Base-by-base conservation (phyloP, 2,888 invertebrate species). In the Dexiosoma caninum region DNA sequence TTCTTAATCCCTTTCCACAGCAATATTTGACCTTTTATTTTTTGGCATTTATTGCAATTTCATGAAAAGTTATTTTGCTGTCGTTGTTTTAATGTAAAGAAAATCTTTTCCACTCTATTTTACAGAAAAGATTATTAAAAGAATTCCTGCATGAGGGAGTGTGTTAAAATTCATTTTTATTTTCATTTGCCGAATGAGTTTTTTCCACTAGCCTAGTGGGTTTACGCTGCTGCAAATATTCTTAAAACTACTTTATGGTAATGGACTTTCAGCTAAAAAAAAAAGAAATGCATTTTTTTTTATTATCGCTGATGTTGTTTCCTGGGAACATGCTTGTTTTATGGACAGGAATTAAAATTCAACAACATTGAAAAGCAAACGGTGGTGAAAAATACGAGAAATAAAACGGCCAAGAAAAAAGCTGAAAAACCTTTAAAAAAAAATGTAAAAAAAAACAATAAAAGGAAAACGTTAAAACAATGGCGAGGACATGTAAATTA, bases 401-500 rank as follows among this genome's bases (percentile, higher is more conserved):
- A 35, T n/a, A 46, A 46, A 55, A 5, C 4, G 6, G 6, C 3
- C 3, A 27, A 27, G 3, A 27, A 27, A 27, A 27, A 75, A 53
- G 66, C 51, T 51, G 42, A 12, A 30, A 66, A 66, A 37, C 62
- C 40, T 7, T 67, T n/a, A n/a, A n/a, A n/a, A n/a, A n/a, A n/a
- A n/a, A 67, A 55, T 27, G 27, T 6, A 16, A 14, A 57, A 51
- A 51, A 62, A 57, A 57, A n/a, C n/a, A n/a, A n/a, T n/a, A n/a
- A n/a, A n/a, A n/a, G n/a, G n/a, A n/a, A 60, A 62, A 76, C 44
- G 55, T 72, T 69, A 59, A 80, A 81, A 81, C 81, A 81, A 70
- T 71, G 76, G 72, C 77, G 77, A 79, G 83, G 74, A 79, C 82
- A 83, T 83, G 83, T 77, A 83, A 83, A 83, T 83, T 83, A 79